Conservation (phyloP, 1,140 invertebrate species). For the Ctenoplectra terminalis region DNA sequence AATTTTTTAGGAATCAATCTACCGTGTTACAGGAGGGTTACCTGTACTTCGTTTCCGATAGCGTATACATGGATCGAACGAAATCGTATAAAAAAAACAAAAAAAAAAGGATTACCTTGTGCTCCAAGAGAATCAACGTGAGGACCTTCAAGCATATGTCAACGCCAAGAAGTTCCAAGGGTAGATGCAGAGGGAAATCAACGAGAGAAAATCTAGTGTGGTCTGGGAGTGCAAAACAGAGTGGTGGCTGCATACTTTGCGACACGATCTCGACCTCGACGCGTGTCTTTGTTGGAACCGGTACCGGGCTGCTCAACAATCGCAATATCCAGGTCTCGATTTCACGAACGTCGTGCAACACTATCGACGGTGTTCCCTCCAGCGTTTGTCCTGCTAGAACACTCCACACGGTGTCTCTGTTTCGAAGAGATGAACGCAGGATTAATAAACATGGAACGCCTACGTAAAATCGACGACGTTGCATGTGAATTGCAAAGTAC, state of each 20-base stretch:
- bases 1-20: too few relatives aligned
- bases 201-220: constrained; percentile 97
- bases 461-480: too few relatives aligned
- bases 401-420: constrained; percentile 96
- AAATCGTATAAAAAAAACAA: background rate
- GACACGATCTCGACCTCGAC: constrained; percentile 97
- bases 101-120: constrained; percentile 90
- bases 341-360: constrained; percentile 97
- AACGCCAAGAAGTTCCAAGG: constrained; percentile 97
- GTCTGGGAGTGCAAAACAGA: constrained; percentile 98
- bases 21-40: too few relatives aligned
- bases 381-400: constrained; percentile 90
- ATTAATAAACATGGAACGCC: too few relatives aligned
- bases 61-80: too few relatives aligned
- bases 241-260: constrained; percentile 91
- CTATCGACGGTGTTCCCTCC: constrained; percentile 92
- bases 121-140: constrained; percentile 97
- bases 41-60: too few relatives aligned
- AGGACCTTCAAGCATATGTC: constrained; percentile 98
- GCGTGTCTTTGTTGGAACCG: constrained; percentile 97
- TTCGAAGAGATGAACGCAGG: constrained; percentile 41
- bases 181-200: constrained; percentile 99
- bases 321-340: constrained; percentile 99
- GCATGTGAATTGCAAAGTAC: too few relatives aligned
- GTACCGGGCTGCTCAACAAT: constrained; percentile 97